A percentile compares a stretch with the other conserved stretches of the same genome.
Evolutionary conservation across 2,797 vertebrate genomes (phyloP).

Genomic region (Pteronotus mesoamericanus): DNA sequence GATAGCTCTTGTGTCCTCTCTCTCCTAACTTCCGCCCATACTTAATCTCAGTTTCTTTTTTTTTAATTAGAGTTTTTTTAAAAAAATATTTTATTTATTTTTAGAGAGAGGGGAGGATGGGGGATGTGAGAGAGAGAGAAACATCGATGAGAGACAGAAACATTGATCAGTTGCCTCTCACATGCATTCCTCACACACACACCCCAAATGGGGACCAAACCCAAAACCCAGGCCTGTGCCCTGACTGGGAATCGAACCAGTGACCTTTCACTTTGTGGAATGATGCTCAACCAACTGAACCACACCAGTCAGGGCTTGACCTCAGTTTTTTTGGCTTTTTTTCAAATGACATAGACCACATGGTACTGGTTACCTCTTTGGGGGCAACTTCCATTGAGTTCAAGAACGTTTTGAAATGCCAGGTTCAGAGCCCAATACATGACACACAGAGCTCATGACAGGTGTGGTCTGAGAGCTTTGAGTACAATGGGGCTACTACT

Average conservation of each 20-base stretch:
- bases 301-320: not conserved
- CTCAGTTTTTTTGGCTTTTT: not conserved
- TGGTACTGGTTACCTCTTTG: not conserved
- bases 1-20: not conserved
- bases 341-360: not conserved
- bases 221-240: not conserved
- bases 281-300: not conserved
- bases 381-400: not conserved
- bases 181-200: no score
- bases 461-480: not conserved
- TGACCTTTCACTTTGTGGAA: not conserved
- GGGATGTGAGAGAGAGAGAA: not conserved
- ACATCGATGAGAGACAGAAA: not conserved
- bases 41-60: not conserved
- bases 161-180: not conserved
- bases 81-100: not conserved
- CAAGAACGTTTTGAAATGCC: not conserved
- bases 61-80: not conserved
- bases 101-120: not conserved
- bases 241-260: not conserved
- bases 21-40: not conserved
- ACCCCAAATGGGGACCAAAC: not conserved
- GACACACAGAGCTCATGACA: not conserved
- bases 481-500: not conserved
- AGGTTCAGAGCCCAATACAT: not conserved